These are phyloP conservation scores for Drosophila nr. perissopoda DNA, from an alignment of 2,888 invertebrate genomes.

Conservation along the genomic window DNA sequence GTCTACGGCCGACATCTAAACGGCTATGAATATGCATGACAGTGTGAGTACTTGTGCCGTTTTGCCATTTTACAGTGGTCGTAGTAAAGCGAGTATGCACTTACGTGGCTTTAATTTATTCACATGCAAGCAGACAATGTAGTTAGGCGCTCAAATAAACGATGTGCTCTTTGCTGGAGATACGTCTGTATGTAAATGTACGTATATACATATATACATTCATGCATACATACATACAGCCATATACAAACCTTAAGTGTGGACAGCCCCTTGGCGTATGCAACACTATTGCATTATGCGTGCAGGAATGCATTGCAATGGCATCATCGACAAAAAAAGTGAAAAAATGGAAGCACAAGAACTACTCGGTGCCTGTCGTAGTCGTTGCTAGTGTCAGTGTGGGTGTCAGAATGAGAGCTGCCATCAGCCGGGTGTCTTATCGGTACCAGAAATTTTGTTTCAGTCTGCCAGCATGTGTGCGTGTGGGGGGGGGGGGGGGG, in stretches of 20 bases:
- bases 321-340: conserved; percentile 21
- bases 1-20: conserved; percentile 26
- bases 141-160: conserved; percentile 28
- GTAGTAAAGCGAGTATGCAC: conserved; percentile 35
- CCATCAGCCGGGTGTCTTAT: conserved; percentile 32
- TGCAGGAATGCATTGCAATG: conserved; percentile 10
- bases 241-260: conserved; percentile 16
- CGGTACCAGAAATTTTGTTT: conserved; percentile 22
- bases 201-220: not conserved
- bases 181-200: not conserved
- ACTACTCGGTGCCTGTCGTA: not conserved
- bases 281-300: conserved; percentile 38
- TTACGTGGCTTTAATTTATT: conserved; percentile 60
- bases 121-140: conserved; percentile 60
- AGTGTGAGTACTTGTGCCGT: conserved; percentile 7
- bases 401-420: conserved; percentile 4
- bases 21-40: conserved; percentile 9
- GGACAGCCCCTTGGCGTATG: conserved; percentile 26
- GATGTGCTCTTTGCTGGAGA: conserved; percentile 21
- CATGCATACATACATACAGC: not conserved
- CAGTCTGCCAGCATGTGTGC: conserved; percentile 13
- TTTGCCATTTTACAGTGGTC: conserved; percentile 5
- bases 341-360: conserved; percentile 1
- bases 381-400: conserved; percentile 6
- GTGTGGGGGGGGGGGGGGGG: not conserved